phyloP scores from a whole-genome alignment of 2,888 invertebrate genomes.

The Melanargia galathea region DNA sequence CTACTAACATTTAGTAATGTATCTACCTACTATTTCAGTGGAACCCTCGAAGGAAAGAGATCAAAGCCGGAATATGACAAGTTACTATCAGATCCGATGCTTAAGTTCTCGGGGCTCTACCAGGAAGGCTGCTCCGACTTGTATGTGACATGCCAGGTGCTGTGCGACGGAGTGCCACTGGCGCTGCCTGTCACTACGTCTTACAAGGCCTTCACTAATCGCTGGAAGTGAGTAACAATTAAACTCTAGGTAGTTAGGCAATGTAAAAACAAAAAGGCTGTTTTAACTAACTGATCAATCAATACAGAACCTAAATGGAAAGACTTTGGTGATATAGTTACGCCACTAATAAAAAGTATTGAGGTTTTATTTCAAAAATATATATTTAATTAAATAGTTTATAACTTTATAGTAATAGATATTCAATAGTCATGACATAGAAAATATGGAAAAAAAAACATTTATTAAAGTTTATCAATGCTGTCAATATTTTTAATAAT shows the following conservation, averaged over 20 bases:
- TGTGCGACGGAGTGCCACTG: constrained; percentile 90
- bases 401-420: too few species aligned
- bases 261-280: neutral
- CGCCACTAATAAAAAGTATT: too few species aligned
- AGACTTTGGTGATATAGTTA: too few species aligned
- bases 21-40: constrained; percentile 79
- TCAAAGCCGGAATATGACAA: constrained; percentile 94
- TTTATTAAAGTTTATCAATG: too few species aligned
- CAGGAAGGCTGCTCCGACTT: constrained; percentile 93
- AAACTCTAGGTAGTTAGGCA: neutral
- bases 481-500: too few species aligned
- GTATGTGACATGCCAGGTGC: constrained; percentile 93
- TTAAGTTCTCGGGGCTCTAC: constrained; percentile 94
- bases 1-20: too few species aligned
- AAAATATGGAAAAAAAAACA: too few species aligned
- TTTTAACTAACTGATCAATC: too few species aligned
- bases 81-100: constrained; percentile 92
- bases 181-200: constrained; percentile 94
- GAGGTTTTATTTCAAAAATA: too few species aligned
- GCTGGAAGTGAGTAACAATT: constrained; percentile 90
- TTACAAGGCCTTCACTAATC: constrained; percentile 94
- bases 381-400: too few species aligned
- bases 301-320: too few species aligned
- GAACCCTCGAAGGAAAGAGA: constrained; percentile 95
- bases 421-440: too few species aligned